Evolutionary conservation across 2,888 invertebrate genomes (phyloP).

Genomic region (Limnephilus lunatus): DNA sequence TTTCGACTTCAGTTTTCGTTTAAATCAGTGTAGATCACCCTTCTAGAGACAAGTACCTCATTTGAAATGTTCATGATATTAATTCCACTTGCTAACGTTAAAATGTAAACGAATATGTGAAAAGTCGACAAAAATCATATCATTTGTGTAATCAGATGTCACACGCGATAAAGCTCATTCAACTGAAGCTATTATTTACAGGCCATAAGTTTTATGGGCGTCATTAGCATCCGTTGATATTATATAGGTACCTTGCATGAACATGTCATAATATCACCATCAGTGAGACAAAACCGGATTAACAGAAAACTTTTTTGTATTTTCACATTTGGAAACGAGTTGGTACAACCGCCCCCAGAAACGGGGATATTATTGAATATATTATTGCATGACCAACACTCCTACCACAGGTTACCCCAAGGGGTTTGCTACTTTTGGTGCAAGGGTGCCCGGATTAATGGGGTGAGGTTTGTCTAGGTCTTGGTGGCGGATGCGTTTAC

Average conservation of each 20-base stretch:
- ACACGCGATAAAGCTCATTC: neutral
- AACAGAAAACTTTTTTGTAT: no score
- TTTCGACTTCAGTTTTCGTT: neutral
- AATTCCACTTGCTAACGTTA: neutral
- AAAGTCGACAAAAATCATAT: neutral
- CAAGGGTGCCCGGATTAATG: no score
- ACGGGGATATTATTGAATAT: no score
- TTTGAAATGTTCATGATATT: neutral
- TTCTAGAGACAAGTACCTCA: neutral
- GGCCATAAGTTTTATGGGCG: neutral
- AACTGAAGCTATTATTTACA: neutral
- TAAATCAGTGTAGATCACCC: neutral
- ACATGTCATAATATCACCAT: neutral
- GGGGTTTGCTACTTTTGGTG: no score
- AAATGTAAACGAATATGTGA: neutral
- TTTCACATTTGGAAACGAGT: no score
- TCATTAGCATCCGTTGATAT: neutral
- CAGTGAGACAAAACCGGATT: neutral
- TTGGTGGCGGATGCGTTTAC: no score
- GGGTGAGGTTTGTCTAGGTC: no score
- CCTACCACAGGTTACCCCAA: no score
- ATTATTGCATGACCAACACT: no score
- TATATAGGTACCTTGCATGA: neutral
- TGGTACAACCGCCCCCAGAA: no score
- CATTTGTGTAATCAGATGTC: neutral